These are phyloP conservation scores for Dermochelys coriacea DNA, from an alignment of 2,797 vertebrate genomes.

Conservation along the genomic window DNA sequence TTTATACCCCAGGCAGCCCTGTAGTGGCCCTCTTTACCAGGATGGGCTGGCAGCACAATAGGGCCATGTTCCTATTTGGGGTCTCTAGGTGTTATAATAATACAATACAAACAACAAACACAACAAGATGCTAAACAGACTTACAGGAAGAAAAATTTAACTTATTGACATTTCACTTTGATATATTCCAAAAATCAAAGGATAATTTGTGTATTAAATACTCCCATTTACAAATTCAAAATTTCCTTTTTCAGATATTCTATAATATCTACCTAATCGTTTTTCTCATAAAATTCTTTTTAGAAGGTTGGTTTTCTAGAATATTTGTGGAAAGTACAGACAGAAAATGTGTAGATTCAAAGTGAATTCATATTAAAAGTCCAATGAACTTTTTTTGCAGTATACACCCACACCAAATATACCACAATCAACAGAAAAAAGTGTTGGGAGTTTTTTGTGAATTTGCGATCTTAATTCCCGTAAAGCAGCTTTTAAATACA, in stretches of 20 bases:
- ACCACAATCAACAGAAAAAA: not conserved
- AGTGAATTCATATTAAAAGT: not conserved
- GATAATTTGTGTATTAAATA: not conserved
- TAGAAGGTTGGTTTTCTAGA: not conserved
- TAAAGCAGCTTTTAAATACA: accelerated
- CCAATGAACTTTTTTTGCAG: not conserved
- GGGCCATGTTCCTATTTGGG: not conserved
- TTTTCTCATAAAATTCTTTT: not conserved
- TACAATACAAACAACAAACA: accelerated
- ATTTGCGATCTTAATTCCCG: not conserved
- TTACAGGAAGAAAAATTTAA: not conserved
- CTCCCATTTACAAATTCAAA: not conserved
- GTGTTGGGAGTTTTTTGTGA: not conserved
- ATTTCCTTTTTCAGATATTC: not conserved
- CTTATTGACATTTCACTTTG: not conserved
- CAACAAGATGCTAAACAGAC: not conserved
- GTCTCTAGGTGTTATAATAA: not conserved
- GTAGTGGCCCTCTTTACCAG: not conserved
- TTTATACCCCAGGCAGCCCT: not conserved
- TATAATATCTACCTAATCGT: accelerated
- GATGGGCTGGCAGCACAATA: not conserved
- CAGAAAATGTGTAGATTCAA: not conserved
- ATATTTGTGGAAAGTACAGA: not conserved
- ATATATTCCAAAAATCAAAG: not conserved
- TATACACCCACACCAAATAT: not conserved